Percentiles rank a stretch among this genome's conserved stretches.
Conservation (phyloP, 2,888 invertebrate genomes). For the Sarcophaga carnaria region DNA sequence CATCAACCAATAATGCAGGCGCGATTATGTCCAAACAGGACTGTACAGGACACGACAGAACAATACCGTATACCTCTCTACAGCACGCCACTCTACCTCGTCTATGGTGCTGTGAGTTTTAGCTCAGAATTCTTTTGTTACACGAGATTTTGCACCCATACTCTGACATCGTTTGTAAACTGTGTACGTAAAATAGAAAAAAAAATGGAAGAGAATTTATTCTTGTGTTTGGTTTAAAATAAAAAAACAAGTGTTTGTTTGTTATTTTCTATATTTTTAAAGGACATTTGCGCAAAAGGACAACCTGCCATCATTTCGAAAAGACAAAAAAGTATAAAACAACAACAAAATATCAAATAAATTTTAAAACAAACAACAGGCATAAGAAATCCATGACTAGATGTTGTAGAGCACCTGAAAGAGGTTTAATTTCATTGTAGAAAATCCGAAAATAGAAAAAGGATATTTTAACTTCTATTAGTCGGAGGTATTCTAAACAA, state of each 20-base stretch:
- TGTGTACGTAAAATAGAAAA: too few relatives aligned
- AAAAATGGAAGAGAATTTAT: too few relatives aligned
- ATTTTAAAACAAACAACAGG: slow-evolving; percentile 55
- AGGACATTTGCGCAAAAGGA: slow-evolving; percentile 65
- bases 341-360: slow-evolving; percentile 47
- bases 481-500: slow-evolving; percentile 7
- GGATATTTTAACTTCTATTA: not conserved
- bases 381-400: slow-evolving; percentile 7
- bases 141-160: slow-evolving; percentile 29
- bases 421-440: not conserved
- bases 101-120: not conserved
- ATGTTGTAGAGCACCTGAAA: not conserved
- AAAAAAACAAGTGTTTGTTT: slow-evolving; percentile 27
- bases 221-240: not conserved
- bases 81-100: not conserved
- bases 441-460: not conserved
- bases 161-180: not conserved
- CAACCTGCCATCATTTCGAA: slow-evolving; percentile 47
- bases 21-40: slow-evolving; percentile 79
- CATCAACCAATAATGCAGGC: slow-evolving; percentile 81
- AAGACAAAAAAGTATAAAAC: not conserved
- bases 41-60: slow-evolving; percentile 15
- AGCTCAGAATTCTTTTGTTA: slow-evolving; percentile 56
- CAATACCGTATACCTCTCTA: too few relatives aligned
- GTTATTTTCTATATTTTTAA: slow-evolving; percentile 18